phyloP scores from a whole-genome alignment of 2,888 invertebrate species.

The Drosophila macrospina region DNA sequence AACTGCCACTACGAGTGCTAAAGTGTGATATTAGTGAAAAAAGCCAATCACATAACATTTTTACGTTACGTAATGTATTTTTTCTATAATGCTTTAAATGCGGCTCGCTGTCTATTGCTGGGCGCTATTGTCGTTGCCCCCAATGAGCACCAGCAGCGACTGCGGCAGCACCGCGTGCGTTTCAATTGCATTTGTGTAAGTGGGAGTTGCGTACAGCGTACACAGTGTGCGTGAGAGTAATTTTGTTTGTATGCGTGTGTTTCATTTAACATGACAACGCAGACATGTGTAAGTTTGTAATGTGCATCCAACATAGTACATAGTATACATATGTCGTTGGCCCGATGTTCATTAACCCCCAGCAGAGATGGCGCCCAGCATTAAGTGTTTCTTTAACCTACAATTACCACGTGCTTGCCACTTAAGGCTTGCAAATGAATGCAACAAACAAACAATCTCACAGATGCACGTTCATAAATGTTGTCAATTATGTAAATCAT shows the following conservation, averaged over 20 bases:
- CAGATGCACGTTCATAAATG: slow-evolving; percentile 12
- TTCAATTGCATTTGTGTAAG: slow-evolving; percentile 59
- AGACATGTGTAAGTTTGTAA: slow-evolving; percentile 14
- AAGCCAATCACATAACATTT: slow-evolving; percentile 77
- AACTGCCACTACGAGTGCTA: slow-evolving; percentile 6
- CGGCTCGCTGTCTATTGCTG: slow-evolving; percentile 56
- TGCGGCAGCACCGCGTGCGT: slow-evolving; percentile 52
- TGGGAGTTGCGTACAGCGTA: slow-evolving; percentile 42
- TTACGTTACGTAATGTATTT: slow-evolving; percentile 78
- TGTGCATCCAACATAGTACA: no score
- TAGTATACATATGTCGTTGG: slow-evolving; percentile 51
- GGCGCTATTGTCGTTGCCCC: slow-evolving; percentile 49
- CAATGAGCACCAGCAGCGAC: slow-evolving; percentile 24
- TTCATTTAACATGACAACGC: slow-evolving; percentile 58
- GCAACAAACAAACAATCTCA: slow-evolving; percentile 53
- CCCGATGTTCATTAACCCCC: slow-evolving; percentile 77
- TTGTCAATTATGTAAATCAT: slow-evolving; percentile 76
- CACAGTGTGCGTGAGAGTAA: slow-evolving; percentile 17
- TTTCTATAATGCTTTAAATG: slow-evolving; percentile 75
- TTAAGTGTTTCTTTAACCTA: slow-evolving; percentile 76
- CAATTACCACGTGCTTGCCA: slow-evolving; percentile 80
- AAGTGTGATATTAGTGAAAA: slow-evolving; percentile 48
- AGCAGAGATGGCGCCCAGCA: slow-evolving; percentile 18
- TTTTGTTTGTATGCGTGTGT: slow-evolving; percentile 18
- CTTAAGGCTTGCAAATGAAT: slow-evolving; percentile 45